Conservation (phyloP, 2,113 vertebrate genomes). For the Pomatorhinus ruficollis region DNA sequence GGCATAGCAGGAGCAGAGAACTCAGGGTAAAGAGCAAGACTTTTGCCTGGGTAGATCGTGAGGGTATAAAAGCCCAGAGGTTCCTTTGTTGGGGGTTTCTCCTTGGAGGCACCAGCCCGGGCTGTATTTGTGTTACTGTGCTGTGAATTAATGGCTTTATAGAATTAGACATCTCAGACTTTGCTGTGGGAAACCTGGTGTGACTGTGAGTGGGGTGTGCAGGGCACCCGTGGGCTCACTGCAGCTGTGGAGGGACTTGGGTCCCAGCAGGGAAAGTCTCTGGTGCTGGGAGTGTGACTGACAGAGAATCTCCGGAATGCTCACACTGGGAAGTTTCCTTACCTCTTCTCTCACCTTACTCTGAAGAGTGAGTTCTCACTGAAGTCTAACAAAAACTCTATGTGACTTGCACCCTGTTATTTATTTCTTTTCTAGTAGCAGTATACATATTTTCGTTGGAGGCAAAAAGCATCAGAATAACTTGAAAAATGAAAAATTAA, state of each 20-base stretch:
- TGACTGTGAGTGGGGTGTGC: neutral
- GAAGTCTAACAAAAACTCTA: neutral
- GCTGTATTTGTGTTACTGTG: neutral
- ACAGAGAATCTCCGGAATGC: rapidly evolving
- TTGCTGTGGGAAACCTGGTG: neutral
- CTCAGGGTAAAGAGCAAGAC: neutral
- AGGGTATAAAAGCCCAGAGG: neutral
- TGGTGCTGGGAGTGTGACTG: neutral
- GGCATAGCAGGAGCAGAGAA: rapidly evolving
- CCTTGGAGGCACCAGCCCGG: rapidly evolving
- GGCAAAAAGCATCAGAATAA: neutral
- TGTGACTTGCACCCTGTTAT: rapidly evolving
- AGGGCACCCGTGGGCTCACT: rapidly evolving
- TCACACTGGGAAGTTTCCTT: neutral
- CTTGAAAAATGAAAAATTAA: neutral
- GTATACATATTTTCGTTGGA: neutral
- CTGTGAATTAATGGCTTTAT: neutral
- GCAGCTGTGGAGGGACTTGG: rapidly evolving
- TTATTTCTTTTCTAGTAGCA: neutral
- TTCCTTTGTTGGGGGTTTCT: neutral
- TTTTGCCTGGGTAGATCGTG: too few relatives aligned
- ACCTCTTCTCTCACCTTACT: rapidly evolving
- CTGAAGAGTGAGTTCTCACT: neutral
- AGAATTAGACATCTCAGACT: neutral
- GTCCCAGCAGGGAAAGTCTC: neutral